Evolutionary conservation across 2,113 vertebrate genomes (phyloP).

Genomic region (Neogobius melanostomus): DNA sequence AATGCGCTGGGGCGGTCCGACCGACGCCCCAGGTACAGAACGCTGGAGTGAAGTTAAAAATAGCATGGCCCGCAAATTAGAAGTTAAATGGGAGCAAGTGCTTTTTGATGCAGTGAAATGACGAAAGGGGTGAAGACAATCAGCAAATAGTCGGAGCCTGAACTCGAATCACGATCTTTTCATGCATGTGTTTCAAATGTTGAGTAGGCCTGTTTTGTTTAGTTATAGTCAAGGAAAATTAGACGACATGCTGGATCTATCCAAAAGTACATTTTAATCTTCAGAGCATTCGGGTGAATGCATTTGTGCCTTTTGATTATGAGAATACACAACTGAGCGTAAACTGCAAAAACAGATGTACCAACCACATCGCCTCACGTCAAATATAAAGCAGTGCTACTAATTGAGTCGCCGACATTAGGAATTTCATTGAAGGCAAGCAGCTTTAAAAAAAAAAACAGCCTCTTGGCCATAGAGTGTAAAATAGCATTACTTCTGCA

Average conservation of each 20-base stretch:
- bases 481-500: slow-evolving; percentile 3
- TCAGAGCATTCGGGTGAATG: not conserved
- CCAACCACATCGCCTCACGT: slow-evolving; percentile 25
- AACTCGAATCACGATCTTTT: too few relatives aligned
- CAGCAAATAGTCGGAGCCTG: too few relatives aligned
- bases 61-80: not conserved
- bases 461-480: slow-evolving; percentile 13
- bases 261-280: not conserved
- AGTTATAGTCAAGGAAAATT: too few relatives aligned
- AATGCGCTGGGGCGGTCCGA: slow-evolving; percentile 36
- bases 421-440: slow-evolving; percentile 27
- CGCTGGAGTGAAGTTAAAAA: slow-evolving; percentile 10
- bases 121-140: too few relatives aligned
- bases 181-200: too few relatives aligned
- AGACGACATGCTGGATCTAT: not conserved
- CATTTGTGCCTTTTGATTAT: not conserved
- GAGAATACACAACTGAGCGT: not conserved
- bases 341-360: slow-evolving; percentile 49
- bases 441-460: slow-evolving; percentile 19
- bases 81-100: not conserved
- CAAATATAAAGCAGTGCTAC: not conserved
- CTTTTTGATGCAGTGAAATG: not conserved
- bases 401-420: slow-evolving; percentile 39
- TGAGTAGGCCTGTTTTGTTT: too few relatives aligned
- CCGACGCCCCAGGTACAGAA: slow-evolving; percentile 49